Base-by-base conservation (phyloP, 1,140 invertebrate species). In the Drosophila obscura region DNA sequence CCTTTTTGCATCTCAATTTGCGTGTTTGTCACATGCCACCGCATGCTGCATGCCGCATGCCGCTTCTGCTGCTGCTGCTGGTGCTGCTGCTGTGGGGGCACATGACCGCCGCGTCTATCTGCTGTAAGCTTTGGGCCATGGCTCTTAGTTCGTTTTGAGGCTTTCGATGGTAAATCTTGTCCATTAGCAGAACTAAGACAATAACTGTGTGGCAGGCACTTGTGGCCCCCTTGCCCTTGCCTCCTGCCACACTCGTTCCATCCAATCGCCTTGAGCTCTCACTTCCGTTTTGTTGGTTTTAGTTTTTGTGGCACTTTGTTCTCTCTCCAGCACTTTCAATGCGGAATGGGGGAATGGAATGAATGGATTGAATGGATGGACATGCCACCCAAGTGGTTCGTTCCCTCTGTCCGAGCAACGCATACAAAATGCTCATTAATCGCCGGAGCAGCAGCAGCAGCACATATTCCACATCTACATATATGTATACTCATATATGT, bases 381-480 rank as follows among this genome's bases (percentile, higher is more conserved):
- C 24, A n/a, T 24, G 16, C 80, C 80, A 80, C 77, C 80, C 80
- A 84, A 80, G 75, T 64, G 61, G 73, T 13, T 39, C 35, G 11
- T 35, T 11, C 3, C 49, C 13, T 43, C 9, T 46, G 59, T 62
- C 73, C 73, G 77, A 82, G 78, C 73, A 77, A 58, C 69, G 82
- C 82, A 85, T 85, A 85, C 82, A 85, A 87, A 85, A 87, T 73
- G 82, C 82, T 87, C 83, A 85, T 85, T 85, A 87, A 82, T 66
- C 67, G 80, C 72, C 28, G 65, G 43, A 66, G 19, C 26, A 26
- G 60, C 15, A 31, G 26, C 51, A 13, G 56, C 8, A 49, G 13
- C 43, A 19, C 45, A 15, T 24, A 8, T 7, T 31, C 31, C 3
- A 9, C 31, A 39, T 22, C 15, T 9, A 13, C 41, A 46, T 46